These are phyloP conservation scores for Gryllus longicercus DNA, from an alignment of 2,888 invertebrate species.

Conservation along the genomic window DNA sequence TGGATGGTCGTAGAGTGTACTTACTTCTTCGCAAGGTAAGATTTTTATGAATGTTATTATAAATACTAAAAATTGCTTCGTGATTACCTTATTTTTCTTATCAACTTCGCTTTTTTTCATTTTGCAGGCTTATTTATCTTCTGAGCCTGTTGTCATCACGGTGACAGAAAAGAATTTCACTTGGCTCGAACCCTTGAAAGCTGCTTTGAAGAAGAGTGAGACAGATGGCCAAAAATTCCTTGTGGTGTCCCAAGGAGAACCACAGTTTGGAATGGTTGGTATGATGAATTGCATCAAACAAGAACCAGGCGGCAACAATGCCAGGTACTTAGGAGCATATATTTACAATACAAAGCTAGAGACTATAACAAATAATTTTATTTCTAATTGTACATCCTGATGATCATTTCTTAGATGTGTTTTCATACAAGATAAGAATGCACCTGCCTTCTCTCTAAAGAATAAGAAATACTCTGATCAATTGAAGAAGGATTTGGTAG, in stretches of 20 bases:
- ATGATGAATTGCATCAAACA: slow-evolving; percentile 84
- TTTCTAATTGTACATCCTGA: no score
- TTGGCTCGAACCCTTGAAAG: slow-evolving; percentile 82
- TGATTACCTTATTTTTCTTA: background rate
- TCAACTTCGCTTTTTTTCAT: slow-evolving; percentile 21
- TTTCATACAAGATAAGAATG: slow-evolving; percentile 62
- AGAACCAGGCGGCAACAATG: slow-evolving; percentile 77
- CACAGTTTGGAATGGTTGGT: slow-evolving; percentile 76
- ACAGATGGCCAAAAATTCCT: slow-evolving; percentile 60
- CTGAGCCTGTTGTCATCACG: slow-evolving; percentile 56
- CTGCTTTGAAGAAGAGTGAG: slow-evolving; percentile 64
- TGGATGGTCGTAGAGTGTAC: slow-evolving; percentile 61
- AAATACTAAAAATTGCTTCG: no score
- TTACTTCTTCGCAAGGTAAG: slow-evolving; percentile 61
- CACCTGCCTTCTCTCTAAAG: slow-evolving; percentile 56
- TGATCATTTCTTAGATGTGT: slow-evolving; percentile 47
- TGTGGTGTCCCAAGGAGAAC: slow-evolving; percentile 65
- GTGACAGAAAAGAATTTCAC: slow-evolving; percentile 66
- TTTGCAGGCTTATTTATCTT: slow-evolving; percentile 40
- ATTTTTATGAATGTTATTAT: no score
- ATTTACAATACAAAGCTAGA: slow-evolving; percentile 11
- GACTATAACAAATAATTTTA: background rate
- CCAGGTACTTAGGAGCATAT: slow-evolving; percentile 54
- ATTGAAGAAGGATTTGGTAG: slow-evolving; percentile 71
- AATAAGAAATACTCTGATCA: slow-evolving; percentile 61